Evolutionary conservation across 2,797 vertebrate genomes (phyloP).

Genomic region (Enteromius viviparus): DNA sequence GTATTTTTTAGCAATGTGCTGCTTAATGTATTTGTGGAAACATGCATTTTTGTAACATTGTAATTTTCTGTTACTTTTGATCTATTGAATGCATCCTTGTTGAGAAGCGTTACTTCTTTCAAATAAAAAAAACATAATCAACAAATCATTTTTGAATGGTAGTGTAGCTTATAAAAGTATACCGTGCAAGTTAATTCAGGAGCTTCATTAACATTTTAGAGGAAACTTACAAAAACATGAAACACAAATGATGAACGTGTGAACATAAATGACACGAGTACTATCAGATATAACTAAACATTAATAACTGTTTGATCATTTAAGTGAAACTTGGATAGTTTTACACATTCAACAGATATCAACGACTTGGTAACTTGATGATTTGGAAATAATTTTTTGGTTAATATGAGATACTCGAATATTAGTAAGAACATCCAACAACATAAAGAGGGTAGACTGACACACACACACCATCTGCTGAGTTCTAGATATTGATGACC

Average conservation of each 20-base stretch:
- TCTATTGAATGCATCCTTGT: background rate
- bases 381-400: background rate
- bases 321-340: background rate
- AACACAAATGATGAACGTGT: background rate
- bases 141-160: background rate
- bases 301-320: background rate
- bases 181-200: background rate
- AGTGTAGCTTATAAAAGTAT: background rate
- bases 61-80: background rate
- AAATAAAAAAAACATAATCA: background rate
- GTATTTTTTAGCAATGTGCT: background rate
- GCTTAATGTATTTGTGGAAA: background rate
- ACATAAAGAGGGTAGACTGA: constrained; percentile 36
- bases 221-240: background rate
- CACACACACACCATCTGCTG: constrained; percentile 4
- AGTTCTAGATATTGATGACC: constrained; percentile 28
- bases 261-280: background rate
- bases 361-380: background rate
- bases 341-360: constrained; percentile 2
- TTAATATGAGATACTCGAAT: constrained; percentile 21
- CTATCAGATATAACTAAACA: background rate
- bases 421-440: background rate
- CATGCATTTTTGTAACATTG: background rate
- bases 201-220: background rate
- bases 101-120: background rate